These are phyloP conservation scores for Micrastur ruficollis DNA, from an alignment of 2,797 vertebrate genomes.

Conservation along the genomic window DNA sequence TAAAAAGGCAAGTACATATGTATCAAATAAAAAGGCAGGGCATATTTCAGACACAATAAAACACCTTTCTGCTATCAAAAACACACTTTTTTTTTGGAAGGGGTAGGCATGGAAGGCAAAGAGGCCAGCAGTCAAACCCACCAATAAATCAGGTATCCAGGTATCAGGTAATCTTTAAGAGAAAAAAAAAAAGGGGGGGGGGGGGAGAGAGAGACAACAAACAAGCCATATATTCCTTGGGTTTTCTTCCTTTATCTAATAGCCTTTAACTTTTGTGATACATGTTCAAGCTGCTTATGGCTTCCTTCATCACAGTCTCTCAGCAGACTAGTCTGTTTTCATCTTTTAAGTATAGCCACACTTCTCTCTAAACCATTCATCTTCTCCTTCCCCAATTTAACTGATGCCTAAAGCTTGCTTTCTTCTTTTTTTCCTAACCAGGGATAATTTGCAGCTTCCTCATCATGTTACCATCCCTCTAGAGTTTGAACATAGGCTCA, in stretches of 20 bases:
- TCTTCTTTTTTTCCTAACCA: background rate
- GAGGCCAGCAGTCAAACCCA: background rate
- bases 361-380: background rate
- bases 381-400: background rate
- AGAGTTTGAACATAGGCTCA: background rate
- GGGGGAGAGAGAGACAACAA: background rate
- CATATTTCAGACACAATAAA: background rate
- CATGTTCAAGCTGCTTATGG: background rate
- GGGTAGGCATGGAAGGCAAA: background rate
- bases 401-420: background rate
- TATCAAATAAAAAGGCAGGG: background rate
- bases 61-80: background rate
- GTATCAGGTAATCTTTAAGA: background rate
- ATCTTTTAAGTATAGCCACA: background rate
- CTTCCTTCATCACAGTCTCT: background rate
- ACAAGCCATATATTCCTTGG: background rate
- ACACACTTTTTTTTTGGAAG: background rate
- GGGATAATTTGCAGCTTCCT: background rate
- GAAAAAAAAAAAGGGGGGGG: rapidly evolving
- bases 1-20: background rate
- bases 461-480: background rate
- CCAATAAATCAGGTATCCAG: background rate
- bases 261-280: background rate
- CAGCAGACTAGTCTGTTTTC: background rate
- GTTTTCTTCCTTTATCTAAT: background rate